phyloP scores from a whole-genome alignment of 2,797 vertebrate genomes.

The Fundulus diaphanus region DNA sequence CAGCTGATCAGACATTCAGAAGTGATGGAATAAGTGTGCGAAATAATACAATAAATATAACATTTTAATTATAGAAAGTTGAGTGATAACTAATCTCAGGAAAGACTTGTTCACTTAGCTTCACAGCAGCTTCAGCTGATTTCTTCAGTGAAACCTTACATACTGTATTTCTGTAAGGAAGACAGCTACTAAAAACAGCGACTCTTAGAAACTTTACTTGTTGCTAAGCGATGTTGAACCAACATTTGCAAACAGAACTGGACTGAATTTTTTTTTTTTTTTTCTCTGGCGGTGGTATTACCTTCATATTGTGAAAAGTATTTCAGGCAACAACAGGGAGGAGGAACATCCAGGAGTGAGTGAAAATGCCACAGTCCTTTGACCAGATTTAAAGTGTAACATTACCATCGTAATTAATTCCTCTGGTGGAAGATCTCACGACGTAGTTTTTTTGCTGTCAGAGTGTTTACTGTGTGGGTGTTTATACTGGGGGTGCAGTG shows the following conservation, averaged over 20 bases:
- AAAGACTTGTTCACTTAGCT: background rate
- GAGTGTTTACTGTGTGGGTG: slow-evolving; percentile 26
- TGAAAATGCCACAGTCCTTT: slow-evolving; percentile 2
- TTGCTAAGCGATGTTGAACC: slow-evolving; percentile 37
- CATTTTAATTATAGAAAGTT: background rate
- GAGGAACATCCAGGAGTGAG: background rate
- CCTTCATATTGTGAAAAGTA: background rate
- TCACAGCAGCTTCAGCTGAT: background rate
- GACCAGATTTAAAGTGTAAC: background rate
- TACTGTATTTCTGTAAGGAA: background rate
- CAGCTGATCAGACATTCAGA: background rate
- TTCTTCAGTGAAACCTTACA: background rate
- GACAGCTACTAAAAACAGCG: background rate
- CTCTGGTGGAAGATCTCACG: slow-evolving; percentile 11
- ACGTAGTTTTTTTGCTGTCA: slow-evolving; percentile 27
- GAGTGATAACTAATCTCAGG: background rate
- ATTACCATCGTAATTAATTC: slow-evolving; percentile 28
- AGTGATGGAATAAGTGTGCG: background rate
- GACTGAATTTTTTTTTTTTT: background rate
- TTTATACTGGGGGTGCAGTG: slow-evolving; percentile 25
- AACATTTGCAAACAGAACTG: slow-evolving; percentile 1
- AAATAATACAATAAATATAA: background rate
- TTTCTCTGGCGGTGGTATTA: slow-evolving; percentile 7
- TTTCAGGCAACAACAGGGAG: slow-evolving; percentile 9
- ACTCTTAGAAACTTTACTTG: slow-evolving; percentile 14